Conservation (phyloP, 2,113 vertebrate species). For the Microcebus murinus region DNA sequence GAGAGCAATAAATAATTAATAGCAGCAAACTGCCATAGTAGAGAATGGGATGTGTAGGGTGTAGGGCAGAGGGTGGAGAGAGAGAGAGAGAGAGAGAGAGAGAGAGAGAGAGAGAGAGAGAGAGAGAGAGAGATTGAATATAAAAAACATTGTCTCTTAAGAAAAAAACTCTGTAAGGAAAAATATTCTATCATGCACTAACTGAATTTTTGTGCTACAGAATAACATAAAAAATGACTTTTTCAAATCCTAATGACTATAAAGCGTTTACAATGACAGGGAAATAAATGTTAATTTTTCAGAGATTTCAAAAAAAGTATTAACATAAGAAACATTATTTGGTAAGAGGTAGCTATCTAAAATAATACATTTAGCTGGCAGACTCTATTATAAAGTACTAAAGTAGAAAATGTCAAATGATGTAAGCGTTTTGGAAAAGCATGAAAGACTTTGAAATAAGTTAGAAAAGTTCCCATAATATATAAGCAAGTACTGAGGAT, state of each 20-base stretch:
- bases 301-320: background rate
- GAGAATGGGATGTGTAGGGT: background rate
- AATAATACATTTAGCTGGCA: background rate
- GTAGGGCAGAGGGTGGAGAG: too few species aligned
- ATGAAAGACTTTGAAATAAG: background rate
- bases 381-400: background rate
- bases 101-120: fast-evolving
- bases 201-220: background rate
- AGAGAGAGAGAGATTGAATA: background rate
- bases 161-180: background rate
- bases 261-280: background rate
- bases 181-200: background rate
- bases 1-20: background rate
- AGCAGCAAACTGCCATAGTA: background rate
- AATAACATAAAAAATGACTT: background rate
- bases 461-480: background rate
- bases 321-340: background rate
- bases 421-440: background rate
- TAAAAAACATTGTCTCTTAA: background rate
- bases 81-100: too few species aligned
- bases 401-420: background rate
- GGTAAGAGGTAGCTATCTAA: background rate
- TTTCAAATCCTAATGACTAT: background rate
- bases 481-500: background rate
- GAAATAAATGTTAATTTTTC: background rate